A percentile compares a stretch with the other conserved stretches of the same genome.
Evolutionary conservation across 2,888 invertebrate species (phyloP).

Genomic region (Diachrysia chrysitis): DNA sequence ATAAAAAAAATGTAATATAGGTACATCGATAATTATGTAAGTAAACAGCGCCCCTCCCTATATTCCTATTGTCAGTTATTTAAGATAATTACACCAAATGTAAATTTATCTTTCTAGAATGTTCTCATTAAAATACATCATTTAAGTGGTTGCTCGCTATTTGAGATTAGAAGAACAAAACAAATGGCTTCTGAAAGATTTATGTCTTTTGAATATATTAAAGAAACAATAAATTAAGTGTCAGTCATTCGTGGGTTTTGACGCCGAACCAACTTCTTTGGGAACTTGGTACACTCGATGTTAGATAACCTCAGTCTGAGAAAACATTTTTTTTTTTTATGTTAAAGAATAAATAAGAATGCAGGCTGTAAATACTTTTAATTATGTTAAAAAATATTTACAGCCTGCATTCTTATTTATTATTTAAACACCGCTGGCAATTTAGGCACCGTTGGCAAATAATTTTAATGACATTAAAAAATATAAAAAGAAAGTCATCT

Average conservation of each 20-base stretch:
- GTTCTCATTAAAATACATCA: constrained; percentile 16
- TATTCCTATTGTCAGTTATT: neutral
- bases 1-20: neutral
- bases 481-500: too few relatives aligned
- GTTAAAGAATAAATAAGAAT: too few relatives aligned
- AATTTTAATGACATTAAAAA: too few relatives aligned
- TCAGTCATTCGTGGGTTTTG: neutral
- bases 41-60: neutral
- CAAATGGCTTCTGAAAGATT: constrained; percentile 8
- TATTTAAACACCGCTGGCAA: too few relatives aligned
- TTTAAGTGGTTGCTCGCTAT: neutral
- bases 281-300: too few relatives aligned
- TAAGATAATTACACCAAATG: constrained; percentile 8
- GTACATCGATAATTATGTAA: neutral
- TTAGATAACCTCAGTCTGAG: too few relatives aligned
- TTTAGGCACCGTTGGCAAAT: too few relatives aligned
- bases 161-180: constrained; percentile 9
- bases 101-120: constrained; percentile 7
- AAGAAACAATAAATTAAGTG: neutral
- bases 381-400: too few relatives aligned
- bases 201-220: constrained; percentile 36
- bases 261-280: too few relatives aligned
- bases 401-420: too few relatives aligned
- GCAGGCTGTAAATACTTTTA: too few relatives aligned
- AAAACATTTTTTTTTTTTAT: too few relatives aligned